Evolutionary conservation across 2,797 vertebrate species (phyloP).

Genomic region (Allochrocebus solatus): DNA sequence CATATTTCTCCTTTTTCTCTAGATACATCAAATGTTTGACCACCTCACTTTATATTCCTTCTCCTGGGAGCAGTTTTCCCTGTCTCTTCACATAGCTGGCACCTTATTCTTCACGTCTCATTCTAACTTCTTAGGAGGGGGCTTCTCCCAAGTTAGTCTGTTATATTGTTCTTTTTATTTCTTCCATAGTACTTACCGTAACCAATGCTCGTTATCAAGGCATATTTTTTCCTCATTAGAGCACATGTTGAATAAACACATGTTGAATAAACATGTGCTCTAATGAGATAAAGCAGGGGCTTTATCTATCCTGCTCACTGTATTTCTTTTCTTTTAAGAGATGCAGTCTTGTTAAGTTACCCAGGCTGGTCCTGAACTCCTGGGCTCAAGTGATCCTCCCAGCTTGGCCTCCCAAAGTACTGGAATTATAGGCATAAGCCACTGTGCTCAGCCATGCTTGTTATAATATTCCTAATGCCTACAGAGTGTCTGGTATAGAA

Average conservation of each 20-base stretch:
- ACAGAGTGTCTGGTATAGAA: neutral
- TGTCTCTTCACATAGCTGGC: neutral
- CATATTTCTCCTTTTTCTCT: neutral
- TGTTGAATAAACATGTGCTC: neutral
- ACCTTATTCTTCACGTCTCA: neutral
- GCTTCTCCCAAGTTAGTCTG: neutral
- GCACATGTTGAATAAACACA: neutral
- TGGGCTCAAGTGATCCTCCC: neutral
- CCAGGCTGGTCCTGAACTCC: neutral
- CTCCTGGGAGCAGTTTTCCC: neutral
- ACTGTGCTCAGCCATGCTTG: neutral
- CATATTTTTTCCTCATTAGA: neutral
- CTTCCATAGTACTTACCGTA: neutral
- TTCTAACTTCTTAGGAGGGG: neutral
- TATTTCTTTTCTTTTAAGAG: neutral
- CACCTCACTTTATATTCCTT: neutral
- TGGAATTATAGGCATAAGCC: neutral
- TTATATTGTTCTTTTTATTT: neutral
- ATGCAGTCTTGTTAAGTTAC: neutral
- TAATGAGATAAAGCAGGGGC: too few relatives aligned
- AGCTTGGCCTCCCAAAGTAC: neutral
- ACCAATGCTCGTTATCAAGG: neutral
- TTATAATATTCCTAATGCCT: conserved; percentile 10
- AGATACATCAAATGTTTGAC: neutral
- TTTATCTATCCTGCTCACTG: neutral